Conservation (phyloP, 2,113 vertebrate species). For the Cinclus cinclus region DNA sequence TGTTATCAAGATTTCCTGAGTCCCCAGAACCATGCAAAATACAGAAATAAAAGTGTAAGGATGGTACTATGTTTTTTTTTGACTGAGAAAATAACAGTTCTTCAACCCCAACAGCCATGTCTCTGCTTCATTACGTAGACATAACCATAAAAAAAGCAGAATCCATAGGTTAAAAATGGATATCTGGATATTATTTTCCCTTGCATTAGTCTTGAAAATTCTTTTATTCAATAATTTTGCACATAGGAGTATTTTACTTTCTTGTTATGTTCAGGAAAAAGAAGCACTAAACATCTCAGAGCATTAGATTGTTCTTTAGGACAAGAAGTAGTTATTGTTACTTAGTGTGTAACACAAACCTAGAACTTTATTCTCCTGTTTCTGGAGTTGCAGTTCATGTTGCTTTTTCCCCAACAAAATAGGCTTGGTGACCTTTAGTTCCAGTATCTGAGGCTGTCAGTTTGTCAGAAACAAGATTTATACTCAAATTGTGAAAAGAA, state of each 20-base stretch:
- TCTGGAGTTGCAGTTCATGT: background rate
- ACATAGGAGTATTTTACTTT: background rate
- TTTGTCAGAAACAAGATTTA: background rate
- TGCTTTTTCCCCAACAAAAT: background rate
- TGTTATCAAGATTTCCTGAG: background rate
- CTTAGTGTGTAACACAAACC: background rate
- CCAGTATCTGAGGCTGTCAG: background rate
- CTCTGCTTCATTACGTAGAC: background rate
- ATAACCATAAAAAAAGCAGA: background rate
- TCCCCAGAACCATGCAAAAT: background rate
- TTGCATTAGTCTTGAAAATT: background rate
- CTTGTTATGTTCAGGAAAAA: background rate
- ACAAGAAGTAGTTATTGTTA: background rate
- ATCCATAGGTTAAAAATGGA: background rate
- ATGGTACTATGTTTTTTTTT: background rate
- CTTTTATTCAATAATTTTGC: background rate
- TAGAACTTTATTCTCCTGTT: background rate
- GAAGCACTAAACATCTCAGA: background rate
- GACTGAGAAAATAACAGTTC: background rate
- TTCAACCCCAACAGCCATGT: background rate
- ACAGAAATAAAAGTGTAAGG: background rate
- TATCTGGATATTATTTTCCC: background rate
- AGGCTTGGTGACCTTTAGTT: background rate
- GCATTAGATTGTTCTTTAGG: background rate
- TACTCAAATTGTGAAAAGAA: background rate